These are phyloP conservation scores for Hoplodrina blanda DNA, from an alignment of 2,888 invertebrate species.

Conservation along the genomic window DNA sequence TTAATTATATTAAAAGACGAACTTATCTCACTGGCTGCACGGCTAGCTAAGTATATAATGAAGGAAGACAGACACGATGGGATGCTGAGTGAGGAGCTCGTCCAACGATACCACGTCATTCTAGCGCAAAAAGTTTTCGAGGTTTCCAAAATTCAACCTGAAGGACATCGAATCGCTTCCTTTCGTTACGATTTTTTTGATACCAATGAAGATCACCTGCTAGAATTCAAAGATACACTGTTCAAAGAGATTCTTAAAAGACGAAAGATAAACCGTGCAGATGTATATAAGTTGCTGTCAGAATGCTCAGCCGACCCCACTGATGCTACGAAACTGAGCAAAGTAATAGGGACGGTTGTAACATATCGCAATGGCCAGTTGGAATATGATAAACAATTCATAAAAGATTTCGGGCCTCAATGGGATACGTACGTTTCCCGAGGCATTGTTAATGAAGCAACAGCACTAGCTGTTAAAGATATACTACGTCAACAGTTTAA, in stretches of 20 bases:
- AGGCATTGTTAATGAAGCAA: no score
- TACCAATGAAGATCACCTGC: slow-evolving; percentile 19
- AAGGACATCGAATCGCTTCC: slow-evolving; percentile 12
- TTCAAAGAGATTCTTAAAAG: slow-evolving; percentile 11
- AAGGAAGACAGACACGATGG: neutral
- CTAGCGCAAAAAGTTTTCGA: slow-evolving; percentile 35
- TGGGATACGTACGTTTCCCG: slow-evolving; percentile 18
- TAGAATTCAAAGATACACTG: slow-evolving; percentile 27
- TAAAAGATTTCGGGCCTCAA: slow-evolving; percentile 1
- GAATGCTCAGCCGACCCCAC: slow-evolving; percentile 2
- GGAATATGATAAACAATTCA: slow-evolving; percentile 4
- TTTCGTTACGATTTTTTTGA: slow-evolving; percentile 38
- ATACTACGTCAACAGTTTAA: no score
- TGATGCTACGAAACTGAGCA: slow-evolving; percentile 15
- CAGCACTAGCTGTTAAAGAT: no score
- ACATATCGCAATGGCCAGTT: slow-evolving; percentile 21
- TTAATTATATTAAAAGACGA: slow-evolving; percentile 27
- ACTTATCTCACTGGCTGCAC: slow-evolving; percentile 28
- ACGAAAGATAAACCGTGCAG: neutral
- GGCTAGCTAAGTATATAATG: neutral
- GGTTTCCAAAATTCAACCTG: slow-evolving; percentile 22
- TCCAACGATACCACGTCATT: slow-evolving; percentile 46
- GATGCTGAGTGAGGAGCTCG: slow-evolving; percentile 32
- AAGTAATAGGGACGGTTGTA: slow-evolving; percentile 31
- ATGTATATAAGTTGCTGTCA: neutral